A percentile compares a stretch with the other conserved stretches of the same genome.
Evolutionary conservation across 2,797 vertebrate species (phyloP).

Genomic region (Pangasius sanitwongsei): DNA sequence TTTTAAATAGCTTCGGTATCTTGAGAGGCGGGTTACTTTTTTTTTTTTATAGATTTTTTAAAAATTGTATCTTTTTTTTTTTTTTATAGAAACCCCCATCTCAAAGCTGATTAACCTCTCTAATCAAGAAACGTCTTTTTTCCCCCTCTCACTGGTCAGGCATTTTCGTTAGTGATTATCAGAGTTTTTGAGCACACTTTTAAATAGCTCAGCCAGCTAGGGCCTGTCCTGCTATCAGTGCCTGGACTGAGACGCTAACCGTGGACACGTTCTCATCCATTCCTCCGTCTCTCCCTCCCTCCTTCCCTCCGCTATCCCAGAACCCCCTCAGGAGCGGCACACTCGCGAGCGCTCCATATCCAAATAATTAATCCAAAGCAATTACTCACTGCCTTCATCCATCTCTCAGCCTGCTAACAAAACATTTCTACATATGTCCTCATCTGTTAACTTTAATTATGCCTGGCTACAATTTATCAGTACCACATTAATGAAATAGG

Average conservation of each 20-base stretch:
- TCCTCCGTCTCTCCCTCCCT: constrained; percentile 46
- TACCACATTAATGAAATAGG: constrained; percentile 81
- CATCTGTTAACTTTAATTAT: constrained; percentile 85
- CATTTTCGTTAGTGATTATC: constrained; percentile 40
- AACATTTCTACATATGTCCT: constrained; percentile 86
- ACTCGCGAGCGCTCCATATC: constrained; percentile 77
- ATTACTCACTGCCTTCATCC: constrained; percentile 85
- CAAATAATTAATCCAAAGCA: constrained; percentile 87
- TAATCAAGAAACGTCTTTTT: constrained; percentile 41
- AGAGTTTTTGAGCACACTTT: constrained; percentile 37
- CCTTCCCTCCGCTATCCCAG: constrained; percentile 66
- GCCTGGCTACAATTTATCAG: constrained; percentile 80
- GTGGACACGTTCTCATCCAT: constrained; percentile 50
- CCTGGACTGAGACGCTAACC: constrained; percentile 49
- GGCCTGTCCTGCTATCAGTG: constrained; percentile 45
- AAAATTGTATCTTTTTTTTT: not conserved
- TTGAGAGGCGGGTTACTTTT: constrained; percentile 29
- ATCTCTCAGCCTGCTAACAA: constrained; percentile 81
- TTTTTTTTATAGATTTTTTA: not conserved
- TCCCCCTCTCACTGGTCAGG: constrained; percentile 31
- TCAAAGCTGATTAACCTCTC: constrained; percentile 53
- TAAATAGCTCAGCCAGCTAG: constrained; percentile 45
- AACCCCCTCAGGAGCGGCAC: constrained; percentile 74
- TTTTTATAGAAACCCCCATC: constrained; percentile 35
- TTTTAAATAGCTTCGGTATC: constrained; percentile 47